These are phyloP conservation scores for Trematocara macrostoma DNA, from an alignment of 2,113 vertebrate species.

Conservation along the genomic window DNA sequence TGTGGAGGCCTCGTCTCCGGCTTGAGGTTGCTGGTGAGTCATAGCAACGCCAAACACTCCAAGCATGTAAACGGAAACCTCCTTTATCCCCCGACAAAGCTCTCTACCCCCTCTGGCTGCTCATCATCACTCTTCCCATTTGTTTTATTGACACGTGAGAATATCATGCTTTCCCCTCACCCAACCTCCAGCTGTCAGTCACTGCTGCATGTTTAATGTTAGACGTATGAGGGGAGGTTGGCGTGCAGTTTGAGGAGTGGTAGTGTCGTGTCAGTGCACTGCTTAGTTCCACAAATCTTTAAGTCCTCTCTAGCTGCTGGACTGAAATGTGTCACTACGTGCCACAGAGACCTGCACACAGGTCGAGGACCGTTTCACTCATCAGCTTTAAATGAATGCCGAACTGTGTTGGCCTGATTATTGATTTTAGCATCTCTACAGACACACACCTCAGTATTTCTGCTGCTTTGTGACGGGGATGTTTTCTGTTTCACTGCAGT, in stretches of 20 bases:
- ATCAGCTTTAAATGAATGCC: not conserved
- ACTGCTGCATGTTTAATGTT: not conserved
- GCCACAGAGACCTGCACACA: not conserved
- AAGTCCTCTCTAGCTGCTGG: not conserved
- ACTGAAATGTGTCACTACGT: not conserved
- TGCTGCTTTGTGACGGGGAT: not conserved
- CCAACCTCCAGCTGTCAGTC: not conserved
- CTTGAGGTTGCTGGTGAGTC: not conserved
- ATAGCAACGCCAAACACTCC: conserved; percentile 38
- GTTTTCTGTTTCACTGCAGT: not conserved
- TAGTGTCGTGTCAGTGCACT: not conserved
- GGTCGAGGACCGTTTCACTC: not conserved
- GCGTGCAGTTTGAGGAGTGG: not conserved
- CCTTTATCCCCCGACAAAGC: not conserved
- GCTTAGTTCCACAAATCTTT: not conserved
- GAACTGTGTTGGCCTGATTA: not conserved
- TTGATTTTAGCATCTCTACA: not conserved
- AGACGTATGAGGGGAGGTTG: not conserved
- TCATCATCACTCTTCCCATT: not conserved
- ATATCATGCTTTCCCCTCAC: not conserved
- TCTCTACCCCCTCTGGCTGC: not conserved
- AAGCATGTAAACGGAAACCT: conserved; percentile 32
- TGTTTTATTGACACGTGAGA: not conserved
- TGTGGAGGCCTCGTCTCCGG: not conserved
- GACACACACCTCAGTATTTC: not conserved